A percentile compares a stretch with the other conserved stretches of the same genome.
phyloP scores from a whole-genome alignment of 1,140 invertebrate species.

The Camponotus floridanus region DNA sequence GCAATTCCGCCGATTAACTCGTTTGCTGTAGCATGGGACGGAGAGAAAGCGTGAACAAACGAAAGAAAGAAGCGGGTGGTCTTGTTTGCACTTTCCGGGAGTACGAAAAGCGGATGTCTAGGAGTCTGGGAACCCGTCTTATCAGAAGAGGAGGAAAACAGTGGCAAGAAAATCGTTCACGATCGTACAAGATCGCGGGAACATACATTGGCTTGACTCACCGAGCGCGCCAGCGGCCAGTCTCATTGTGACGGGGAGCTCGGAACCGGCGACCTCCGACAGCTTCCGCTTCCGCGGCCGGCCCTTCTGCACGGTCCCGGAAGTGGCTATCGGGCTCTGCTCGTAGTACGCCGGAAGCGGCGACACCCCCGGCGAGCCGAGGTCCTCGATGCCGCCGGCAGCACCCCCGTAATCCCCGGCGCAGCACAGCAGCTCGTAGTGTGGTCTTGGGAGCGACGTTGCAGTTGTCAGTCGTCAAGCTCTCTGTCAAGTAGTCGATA shows the following conservation, averaged over 20 bases:
- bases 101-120: neutral
- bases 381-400: slow-evolving; percentile 87
- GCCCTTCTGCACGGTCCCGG: slow-evolving; percentile 90
- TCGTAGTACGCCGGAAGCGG: slow-evolving; percentile 87
- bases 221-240: slow-evolving; percentile 90
- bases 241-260: slow-evolving; percentile 90
- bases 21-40: slow-evolving; percentile 64
- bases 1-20: slow-evolving; percentile 77
- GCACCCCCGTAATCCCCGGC: slow-evolving; percentile 87
- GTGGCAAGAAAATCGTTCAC: slow-evolving; percentile 30
- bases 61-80: neutral
- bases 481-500: slow-evolving; percentile 77
- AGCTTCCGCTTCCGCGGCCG: slow-evolving; percentile 93
- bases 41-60: neutral
- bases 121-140: neutral
- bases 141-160: neutral
- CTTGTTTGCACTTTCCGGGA: neutral
- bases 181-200: slow-evolving; percentile 18
- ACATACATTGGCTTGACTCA: slow-evolving; percentile 82
- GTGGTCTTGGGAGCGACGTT: slow-evolving; percentile 86
- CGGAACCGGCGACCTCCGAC: slow-evolving; percentile 86
- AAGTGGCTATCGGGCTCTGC: slow-evolving; percentile 84
- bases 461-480: slow-evolving; percentile 77
- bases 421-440: slow-evolving; percentile 89
- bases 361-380: slow-evolving; percentile 87